Percentiles rank a stretch among this genome's conserved stretches.
phyloP scores from a whole-genome alignment of 2,797 vertebrate genomes.

The Denticeps clupeoides region DNA sequence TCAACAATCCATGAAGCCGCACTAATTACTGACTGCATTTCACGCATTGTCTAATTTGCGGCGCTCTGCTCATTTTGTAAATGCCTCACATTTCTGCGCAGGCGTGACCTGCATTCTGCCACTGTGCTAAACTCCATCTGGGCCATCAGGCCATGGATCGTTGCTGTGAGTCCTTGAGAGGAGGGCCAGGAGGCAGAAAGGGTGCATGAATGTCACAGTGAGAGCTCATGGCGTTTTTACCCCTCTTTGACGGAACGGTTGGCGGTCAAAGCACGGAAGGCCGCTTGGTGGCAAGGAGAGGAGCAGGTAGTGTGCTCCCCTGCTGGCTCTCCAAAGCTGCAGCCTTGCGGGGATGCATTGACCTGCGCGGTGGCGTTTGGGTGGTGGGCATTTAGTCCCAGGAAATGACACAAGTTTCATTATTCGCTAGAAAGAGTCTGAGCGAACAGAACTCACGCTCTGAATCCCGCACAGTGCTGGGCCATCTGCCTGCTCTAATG shows the following conservation, averaged over 20 bases:
- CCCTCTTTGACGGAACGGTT: too few species aligned
- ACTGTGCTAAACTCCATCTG: too few species aligned
- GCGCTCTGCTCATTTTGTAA: too few species aligned
- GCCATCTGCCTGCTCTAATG: conserved; percentile 35
- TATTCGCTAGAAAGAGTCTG: conserved; percentile 51
- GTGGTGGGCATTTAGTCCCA: conserved; percentile 49
- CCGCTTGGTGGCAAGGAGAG: conserved; percentile 22
- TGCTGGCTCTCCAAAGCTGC: conserved; percentile 38
- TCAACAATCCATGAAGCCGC: too few species aligned
- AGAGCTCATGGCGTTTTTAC: conserved; percentile 27
- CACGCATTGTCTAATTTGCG: not conserved
- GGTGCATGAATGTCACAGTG: not conserved
- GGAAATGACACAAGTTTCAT: conserved; percentile 59
- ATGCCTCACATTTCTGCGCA: too few species aligned
- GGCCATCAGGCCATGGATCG: too few species aligned
- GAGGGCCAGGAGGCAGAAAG: conserved; percentile 3
- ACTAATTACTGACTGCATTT: too few species aligned
- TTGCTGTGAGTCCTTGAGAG: too few species aligned
- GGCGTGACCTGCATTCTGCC: too few species aligned
- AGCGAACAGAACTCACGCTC: conserved; percentile 53
- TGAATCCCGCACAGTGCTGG: conserved; percentile 51
- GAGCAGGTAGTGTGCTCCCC: conserved; percentile 50
- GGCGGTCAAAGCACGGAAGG: too few species aligned
- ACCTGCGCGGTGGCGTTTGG: conserved; percentile 44
- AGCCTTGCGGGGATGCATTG: not conserved